Conservation (phyloP, 2,888 invertebrate genomes). For the Drosophila mulleri region DNA sequence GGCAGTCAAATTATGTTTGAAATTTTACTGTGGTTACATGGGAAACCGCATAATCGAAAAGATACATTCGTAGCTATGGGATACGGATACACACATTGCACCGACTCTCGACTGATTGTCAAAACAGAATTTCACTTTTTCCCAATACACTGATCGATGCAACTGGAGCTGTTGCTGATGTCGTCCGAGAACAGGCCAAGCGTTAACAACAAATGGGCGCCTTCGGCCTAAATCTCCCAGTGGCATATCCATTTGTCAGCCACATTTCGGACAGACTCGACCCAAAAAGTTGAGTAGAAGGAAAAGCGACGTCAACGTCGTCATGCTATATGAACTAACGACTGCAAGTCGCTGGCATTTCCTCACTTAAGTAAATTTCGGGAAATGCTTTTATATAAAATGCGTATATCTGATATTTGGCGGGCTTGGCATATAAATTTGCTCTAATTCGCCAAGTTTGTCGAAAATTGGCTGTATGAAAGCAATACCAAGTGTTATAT, state of each 20-base stretch:
- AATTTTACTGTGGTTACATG: conserved; percentile 55
- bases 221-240: conserved; percentile 19
- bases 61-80: conserved; percentile 29
- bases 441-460: conserved; percentile 69
- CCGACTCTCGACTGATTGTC: conserved; percentile 8
- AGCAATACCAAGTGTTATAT: conserved; percentile 16
- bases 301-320: conserved; percentile 44
- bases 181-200: conserved; percentile 66
- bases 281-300: conserved; percentile 23
- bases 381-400: conserved; percentile 36
- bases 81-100: conserved; percentile 42
- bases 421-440: conserved; percentile 64
- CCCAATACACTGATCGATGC: conserved; percentile 26
- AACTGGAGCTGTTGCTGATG: background rate
- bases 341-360: conserved; percentile 25
- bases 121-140: conserved; percentile 64
- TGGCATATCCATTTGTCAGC: conserved; percentile 7
- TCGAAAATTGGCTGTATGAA: conserved; percentile 61
- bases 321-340: conserved; percentile 50
- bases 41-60: conserved; percentile 47
- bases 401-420: conserved; percentile 30
- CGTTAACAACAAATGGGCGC: conserved; percentile 54
- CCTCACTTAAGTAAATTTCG: conserved; percentile 45
- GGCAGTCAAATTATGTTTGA: conserved; percentile 38
- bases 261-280: conserved; percentile 10